Base-by-base conservation (phyloP, 2,888 invertebrate genomes). In the Drosophila quinaria region DNA sequence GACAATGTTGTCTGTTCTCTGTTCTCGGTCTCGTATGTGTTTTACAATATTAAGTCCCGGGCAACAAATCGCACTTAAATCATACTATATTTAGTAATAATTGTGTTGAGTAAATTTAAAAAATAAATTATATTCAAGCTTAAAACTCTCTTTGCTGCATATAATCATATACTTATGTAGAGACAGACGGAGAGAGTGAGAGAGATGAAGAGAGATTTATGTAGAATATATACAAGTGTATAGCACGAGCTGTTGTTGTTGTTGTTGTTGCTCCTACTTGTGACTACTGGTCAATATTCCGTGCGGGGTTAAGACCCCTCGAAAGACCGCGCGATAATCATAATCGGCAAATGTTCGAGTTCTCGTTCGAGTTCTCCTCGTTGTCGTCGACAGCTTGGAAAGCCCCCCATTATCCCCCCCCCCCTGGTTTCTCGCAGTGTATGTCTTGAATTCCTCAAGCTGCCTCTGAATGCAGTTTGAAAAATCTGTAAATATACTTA, bases 231-330 rank as follows among this genome's bases (percentile, higher is more conserved):
- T 13, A 13, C 4, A 17, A 10, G 1, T 17, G 22, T 35, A 22
- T 68, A 42, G 46, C 73, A 76, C 72, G 65, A 74, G 70, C 78
- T 71, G 44, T 47, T 56, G 70, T 59, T 74, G 75, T 76, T 66
- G 70, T 76, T 71, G 44, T 47, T 56, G 70, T 59, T 74, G 75
- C 80, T 66, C 65, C 71, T 68, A 63, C 61, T n/a, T n/a, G n/a
- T n/a, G 55, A 42, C 60, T 49, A 42, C 63, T 73, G 73, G 73
- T 72, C 81, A 74, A 55, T 66, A 75, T 75, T 73, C 77, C 63
- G 70, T 67, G 58, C 78, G 87, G 74, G 92, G 92, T 91, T 90
- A 91, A 90, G 91, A 91, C 91, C 91, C 85, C 79, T 69, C 69
- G 5, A 63, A 58, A 82, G 80, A 78, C 71, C 71, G 42, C 77